phyloP scores from a whole-genome alignment of 1,140 invertebrate species.

The Drosophila bocqueti region DNA sequence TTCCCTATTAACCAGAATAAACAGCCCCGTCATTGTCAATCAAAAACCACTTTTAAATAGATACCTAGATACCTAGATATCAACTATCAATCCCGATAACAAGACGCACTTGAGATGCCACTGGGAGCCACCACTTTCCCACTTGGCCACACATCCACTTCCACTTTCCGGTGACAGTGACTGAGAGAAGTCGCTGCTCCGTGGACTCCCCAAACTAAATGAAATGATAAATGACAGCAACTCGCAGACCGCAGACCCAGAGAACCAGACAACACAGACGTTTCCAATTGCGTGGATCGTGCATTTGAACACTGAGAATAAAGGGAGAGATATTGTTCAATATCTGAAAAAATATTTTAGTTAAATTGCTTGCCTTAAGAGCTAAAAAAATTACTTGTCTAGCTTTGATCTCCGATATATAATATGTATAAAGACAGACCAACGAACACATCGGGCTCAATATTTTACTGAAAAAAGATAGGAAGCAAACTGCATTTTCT shows the following conservation, averaged over 20 bases:
- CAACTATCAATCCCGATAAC: slow-evolving; percentile 33
- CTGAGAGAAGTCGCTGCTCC: slow-evolving; percentile 12
- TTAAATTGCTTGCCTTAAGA: background rate
- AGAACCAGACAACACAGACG: slow-evolving; percentile 26
- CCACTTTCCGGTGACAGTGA: slow-evolving; percentile 33
- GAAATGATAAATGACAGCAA: slow-evolving; percentile 76
- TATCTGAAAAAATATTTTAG: background rate
- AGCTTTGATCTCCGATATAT: too few relatives aligned
- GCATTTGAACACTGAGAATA: slow-evolving; percentile 3
- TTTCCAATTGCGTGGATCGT: slow-evolving; percentile 37
- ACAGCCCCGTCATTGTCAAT: slow-evolving; percentile 1
- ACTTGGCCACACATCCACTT: slow-evolving; percentile 38
- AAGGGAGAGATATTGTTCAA: too few relatives aligned
- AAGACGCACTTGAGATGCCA: slow-evolving; percentile 22
- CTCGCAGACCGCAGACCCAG: slow-evolving; percentile 29
- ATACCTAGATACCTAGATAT: slow-evolving; percentile 19
- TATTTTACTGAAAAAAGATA: too few relatives aligned
- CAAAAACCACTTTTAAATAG: slow-evolving; percentile 5
- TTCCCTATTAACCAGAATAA: background rate
- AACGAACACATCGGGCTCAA: too few relatives aligned
- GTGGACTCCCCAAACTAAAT: slow-evolving; percentile 20
- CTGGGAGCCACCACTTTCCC: slow-evolving; percentile 34
- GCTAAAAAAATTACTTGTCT: too few relatives aligned
- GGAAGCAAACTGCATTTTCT: background rate
- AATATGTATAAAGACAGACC: too few relatives aligned